phyloP scores from a whole-genome alignment of 2,113 vertebrate species.

The Holacanthus passer region DNA sequence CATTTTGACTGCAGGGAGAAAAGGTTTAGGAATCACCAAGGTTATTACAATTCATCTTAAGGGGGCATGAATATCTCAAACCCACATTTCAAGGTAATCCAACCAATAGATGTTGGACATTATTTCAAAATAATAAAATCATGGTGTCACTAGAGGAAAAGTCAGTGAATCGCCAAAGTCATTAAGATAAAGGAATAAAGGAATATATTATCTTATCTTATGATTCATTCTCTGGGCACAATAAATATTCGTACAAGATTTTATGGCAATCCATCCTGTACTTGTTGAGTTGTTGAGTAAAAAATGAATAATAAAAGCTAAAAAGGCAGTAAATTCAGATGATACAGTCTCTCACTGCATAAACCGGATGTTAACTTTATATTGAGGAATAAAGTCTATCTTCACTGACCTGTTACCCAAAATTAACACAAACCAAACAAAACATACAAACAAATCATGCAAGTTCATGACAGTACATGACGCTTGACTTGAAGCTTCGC shows the following conservation, averaged over 20 bases:
- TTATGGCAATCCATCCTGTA: too few species aligned
- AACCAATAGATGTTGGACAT: not conserved
- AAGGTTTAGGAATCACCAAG: not conserved
- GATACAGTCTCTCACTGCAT: not conserved
- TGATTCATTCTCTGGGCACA: too few species aligned
- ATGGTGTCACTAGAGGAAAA: not conserved
- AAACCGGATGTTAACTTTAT: not conserved
- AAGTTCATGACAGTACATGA: not conserved
- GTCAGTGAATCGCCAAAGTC: not conserved
- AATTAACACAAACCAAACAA: not conserved
- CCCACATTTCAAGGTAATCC: not conserved
- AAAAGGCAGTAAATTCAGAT: not conserved
- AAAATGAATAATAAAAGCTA: not conserved
- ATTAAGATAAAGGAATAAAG: too few species aligned
- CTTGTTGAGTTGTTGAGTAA: too few species aligned
- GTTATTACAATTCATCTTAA: not conserved
- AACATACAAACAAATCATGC: not conserved
- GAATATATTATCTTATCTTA: too few species aligned
- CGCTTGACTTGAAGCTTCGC: not conserved
- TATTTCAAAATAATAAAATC: not conserved
- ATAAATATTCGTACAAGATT: not conserved
- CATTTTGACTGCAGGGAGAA: not conserved
- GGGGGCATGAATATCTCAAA: too few species aligned
- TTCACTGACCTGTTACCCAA: not conserved
- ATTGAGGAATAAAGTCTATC: not conserved